Evolutionary conservation across 2,113 vertebrate genomes (phyloP), one percentile per base, ranked within the genome.

Genomic region (Pelmatolapia mariae): DNA sequence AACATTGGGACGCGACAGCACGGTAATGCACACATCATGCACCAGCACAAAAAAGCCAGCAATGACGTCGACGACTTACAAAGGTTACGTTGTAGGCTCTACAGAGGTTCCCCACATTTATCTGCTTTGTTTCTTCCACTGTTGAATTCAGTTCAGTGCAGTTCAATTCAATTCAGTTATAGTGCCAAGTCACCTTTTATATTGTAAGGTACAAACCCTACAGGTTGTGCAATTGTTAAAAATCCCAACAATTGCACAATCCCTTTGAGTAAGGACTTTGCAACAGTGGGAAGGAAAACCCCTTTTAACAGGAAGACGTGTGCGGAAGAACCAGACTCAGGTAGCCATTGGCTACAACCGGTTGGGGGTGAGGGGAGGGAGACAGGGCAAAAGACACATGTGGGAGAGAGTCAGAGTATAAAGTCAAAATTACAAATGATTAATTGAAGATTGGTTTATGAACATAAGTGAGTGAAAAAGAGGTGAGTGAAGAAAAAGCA

Each of bases 1-100:
- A 66, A 38, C 10, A 38, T 8, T 12, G 33, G 33, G 33, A 66
- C 10, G 1, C 0, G 19, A 66, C 10, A 38, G 5, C 61, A 38
- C 0, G 10, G 33, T n/a, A 66, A 66, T 8, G 8, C 38, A 22
- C 61, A 8, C 2, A 22, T 66, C 0, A 38, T 38, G 2, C 33
- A 5, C 33, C 33, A 66, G 6, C 61, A 66, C 33, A 66, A 66
- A 66, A 66, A 66, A 38, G 19, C 10, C 33, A n/a, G 6, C 33
- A 66, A 66, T 66, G 33, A 66, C 8, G 19, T 38, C 10, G 1
- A 5, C 33, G 1, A 66, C 19, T 38, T 38, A 38, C 3, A 38
- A n/a, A 38, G 8, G 33, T 66, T 66, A 66, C 3, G 0, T 36
- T 36, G 31, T 63, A 36, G 10, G 2, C 16, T 63, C 29, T 63